Evolutionary conservation across 2,888 invertebrate species (phyloP).

Genomic region (Cistogaster globosa): DNA sequence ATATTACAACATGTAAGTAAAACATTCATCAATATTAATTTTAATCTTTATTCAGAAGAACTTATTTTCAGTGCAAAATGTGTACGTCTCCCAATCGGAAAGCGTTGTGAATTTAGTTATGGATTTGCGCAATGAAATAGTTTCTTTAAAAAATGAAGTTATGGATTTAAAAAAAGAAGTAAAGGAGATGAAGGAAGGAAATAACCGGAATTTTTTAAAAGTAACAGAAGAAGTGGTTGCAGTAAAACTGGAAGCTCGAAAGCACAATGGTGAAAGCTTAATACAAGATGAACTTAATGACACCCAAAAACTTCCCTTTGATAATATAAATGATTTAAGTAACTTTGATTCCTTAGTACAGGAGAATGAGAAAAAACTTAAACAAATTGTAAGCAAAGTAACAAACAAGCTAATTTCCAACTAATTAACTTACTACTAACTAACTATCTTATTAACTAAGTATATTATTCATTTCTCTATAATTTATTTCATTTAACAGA

Average conservation of each 20-base stretch:
- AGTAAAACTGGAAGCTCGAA: slow-evolving; percentile 46
- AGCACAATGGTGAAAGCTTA: slow-evolving; percentile 24
- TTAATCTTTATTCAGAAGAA: slow-evolving; percentile 34
- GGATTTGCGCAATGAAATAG: slow-evolving; percentile 40
- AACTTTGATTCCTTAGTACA: slow-evolving; percentile 36
- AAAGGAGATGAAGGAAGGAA: slow-evolving; percentile 38
- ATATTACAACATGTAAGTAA: slow-evolving; percentile 50
- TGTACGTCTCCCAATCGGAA: slow-evolving; percentile 39
- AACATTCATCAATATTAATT: slow-evolving; percentile 14
- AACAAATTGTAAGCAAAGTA: slow-evolving; percentile 46
- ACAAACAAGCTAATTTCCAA: slow-evolving; percentile 20
- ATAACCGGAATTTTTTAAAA: slow-evolving; percentile 30
- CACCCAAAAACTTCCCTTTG: slow-evolving; percentile 42
- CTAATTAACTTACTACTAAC: neutral
- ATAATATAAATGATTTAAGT: slow-evolving; percentile 22
- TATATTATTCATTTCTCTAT: slow-evolving; percentile 10
- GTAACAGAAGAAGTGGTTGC: slow-evolving; percentile 57
- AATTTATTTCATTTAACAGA: slow-evolving; percentile 39
- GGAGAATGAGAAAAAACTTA: slow-evolving; percentile 49
- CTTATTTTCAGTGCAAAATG: slow-evolving; percentile 56
- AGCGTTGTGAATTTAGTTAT: slow-evolving; percentile 35
- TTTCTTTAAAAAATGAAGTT: slow-evolving; percentile 35
- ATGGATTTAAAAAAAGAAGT: slow-evolving; percentile 43
- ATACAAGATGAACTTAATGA: slow-evolving; percentile 27
- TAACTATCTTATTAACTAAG: neutral